Evolutionary conservation across 2,888 invertebrate genomes (phyloP).

Genomic region (Ommatoiulus sabulosus): DNA sequence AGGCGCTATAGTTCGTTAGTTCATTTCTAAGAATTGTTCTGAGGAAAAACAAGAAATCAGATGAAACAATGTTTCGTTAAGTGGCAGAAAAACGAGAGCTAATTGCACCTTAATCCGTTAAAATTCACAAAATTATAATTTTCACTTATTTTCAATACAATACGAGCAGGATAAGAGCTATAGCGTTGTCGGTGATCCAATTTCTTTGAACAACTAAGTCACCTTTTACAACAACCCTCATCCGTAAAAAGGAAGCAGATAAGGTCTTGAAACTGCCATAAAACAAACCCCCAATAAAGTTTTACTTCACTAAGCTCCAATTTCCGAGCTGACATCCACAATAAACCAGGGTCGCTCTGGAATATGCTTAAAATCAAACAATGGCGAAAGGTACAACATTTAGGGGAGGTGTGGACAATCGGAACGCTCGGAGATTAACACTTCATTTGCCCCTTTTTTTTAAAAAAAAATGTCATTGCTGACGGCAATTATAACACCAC

Average conservation of each 20-base stretch:
- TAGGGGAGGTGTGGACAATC: neutral
- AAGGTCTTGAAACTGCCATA: slow-evolving; percentile 31
- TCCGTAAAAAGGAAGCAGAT: slow-evolving; percentile 8
- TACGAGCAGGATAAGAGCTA: neutral
- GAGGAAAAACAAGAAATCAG: neutral
- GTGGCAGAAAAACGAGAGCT: neutral
- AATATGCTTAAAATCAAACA: neutral
- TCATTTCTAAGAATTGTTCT: neutral
- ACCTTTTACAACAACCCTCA: neutral
- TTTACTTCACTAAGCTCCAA: slow-evolving; percentile 40
- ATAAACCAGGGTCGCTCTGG: neutral
- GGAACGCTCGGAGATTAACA: neutral
- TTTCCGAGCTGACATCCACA: neutral
- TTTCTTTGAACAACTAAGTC: slow-evolving; percentile 36
- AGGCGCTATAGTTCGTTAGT: neutral
- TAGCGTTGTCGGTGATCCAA: neutral
- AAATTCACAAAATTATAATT: neutral
- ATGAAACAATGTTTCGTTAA: neutral
- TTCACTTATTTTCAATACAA: neutral
- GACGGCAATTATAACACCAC: too few species aligned
- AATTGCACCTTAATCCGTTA: neutral
- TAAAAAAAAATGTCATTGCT: neutral
- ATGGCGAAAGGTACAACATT: neutral
- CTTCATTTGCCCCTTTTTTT: neutral
- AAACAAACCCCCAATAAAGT: slow-evolving; percentile 21